Base-by-base conservation (phyloP, 1,140 invertebrate genomes). In the Trachelipus rathkii region DNA sequence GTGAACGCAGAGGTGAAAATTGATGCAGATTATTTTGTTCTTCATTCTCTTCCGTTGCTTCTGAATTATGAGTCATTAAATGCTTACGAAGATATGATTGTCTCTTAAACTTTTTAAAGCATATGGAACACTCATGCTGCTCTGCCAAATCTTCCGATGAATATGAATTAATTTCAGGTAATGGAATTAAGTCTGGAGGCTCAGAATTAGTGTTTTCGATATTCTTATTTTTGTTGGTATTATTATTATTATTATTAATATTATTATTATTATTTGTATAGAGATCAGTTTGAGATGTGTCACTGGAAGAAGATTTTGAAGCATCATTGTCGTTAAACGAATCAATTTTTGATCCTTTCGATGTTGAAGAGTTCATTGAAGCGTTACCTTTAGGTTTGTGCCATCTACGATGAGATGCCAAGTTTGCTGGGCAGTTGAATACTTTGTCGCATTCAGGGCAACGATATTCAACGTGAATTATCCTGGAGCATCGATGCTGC, bases 391-490 rank as follows among this genome's bases (percentile, higher is more conserved):
- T 81, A 50, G 80, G 80, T 76, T 81, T 81, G 85, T 99, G 97
- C 97, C 97, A 99, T 43, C 97, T 88, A 24, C 96, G 89, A 85
- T 99, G 97, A 0, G 95, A 98, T 0, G 97, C 97, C 79, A 99
- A 85, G 85, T 99, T 99, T 7, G 97, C 97, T 0, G 97, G 97
- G 85, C 97, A 99, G 84, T 97, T 97, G 88, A 99, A 99, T 0
- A 97, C 92, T 87, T 99, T 99, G 86, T 98, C 96, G 85, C 97
- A 99, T 85, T 99, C 97, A 0, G 96, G 95, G 85, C 97, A 99
- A 66, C 95, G 89, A 86, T 99, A 99, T 85, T 99, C 96, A 75
- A 99, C 95, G 85, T 99, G 95, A 0, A 97, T 94, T 80, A 99
- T 99, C 74, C 96, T 89, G 4, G 95, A 95, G 85, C 97, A 99